Evolutionary conservation across 2,113 vertebrate species (phyloP), one percentile per base, ranked within the genome.

Genomic region (Nycticryphes semicollaris): DNA sequence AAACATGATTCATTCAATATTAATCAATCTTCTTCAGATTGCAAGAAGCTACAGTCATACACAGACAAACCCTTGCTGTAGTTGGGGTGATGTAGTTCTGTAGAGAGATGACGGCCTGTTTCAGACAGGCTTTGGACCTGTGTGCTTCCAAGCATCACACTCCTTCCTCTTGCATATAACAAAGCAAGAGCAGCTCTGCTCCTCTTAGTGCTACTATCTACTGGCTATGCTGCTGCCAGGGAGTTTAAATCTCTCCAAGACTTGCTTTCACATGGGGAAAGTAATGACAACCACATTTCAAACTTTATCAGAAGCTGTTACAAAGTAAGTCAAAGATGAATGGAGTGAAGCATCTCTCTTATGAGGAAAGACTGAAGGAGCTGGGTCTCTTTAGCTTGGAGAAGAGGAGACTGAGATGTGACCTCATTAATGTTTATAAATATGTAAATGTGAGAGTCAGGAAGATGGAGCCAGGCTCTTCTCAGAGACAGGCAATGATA

Each of bases 31-130:
- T 25, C 84, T 54, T 54, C 2, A 0, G 10, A 5, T 7, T 28
- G 39, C 75, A 68, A 72, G 87, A 84, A 31, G 27, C 33, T 37
- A 8, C 0, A 0, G 57, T 47, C 16, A 5, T 1, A 2, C 11
- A 31, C 37, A 9, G 53, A 1, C 9, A 64, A 62, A 39, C 35
- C 50, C 3, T 2, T 12, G 30, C 23, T 3, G 2, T 27, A 43
- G 78, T 4, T 41, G 72, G 31, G 15, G 37, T 84, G 85, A 93
- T 69, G 53, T 31, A 78, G 57, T 50, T 70, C 79, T 89, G 50
- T 13, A 84, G 85, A 19, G 48, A 79, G 41, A 50, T 7, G 24
- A 7, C 9, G 59, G 57, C 56, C 39, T 6, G 7, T 3, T 37
- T 10, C 12, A 87, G 39, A 15, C 25, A 9, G 57, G 7, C 39